Evolutionary conservation across 2,888 invertebrate genomes (phyloP).

Genomic region (Eupelmus urozonus): DNA sequence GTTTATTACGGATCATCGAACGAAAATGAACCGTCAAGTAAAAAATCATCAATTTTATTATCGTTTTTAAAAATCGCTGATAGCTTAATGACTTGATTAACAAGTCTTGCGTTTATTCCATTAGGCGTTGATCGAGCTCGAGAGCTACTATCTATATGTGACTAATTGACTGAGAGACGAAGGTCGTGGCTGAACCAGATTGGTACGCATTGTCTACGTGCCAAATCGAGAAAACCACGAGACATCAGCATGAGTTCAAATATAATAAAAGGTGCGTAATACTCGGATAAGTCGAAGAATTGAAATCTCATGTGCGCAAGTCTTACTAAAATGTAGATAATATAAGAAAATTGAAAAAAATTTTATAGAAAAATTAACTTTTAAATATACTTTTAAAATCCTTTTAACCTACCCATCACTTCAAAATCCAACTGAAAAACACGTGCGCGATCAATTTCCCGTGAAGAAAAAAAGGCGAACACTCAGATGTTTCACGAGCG

Average conservation of each 20-base stretch:
- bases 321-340: no score
- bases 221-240: slow-evolving; percentile 8
- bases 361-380: no score
- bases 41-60: no score
- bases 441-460: background rate
- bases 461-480: background rate
- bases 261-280: background rate
- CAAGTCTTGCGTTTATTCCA: no score
- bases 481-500: background rate
- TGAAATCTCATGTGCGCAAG: no score
- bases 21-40: no score
- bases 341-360: background rate
- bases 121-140: background rate
- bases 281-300: no score
- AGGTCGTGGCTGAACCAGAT: slow-evolving; percentile 3
- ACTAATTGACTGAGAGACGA: background rate
- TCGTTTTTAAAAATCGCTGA: background rate
- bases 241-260: no score
- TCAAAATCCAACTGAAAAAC: no score
- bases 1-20: no score
- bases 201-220: background rate
- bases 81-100: slow-evolving; percentile 18
- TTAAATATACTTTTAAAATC: no score
- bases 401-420: no score
- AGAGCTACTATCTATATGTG: slow-evolving; percentile 3